Conservation (phyloP, 2,113 vertebrate species). For the Mormyrus lacerda region DNA sequence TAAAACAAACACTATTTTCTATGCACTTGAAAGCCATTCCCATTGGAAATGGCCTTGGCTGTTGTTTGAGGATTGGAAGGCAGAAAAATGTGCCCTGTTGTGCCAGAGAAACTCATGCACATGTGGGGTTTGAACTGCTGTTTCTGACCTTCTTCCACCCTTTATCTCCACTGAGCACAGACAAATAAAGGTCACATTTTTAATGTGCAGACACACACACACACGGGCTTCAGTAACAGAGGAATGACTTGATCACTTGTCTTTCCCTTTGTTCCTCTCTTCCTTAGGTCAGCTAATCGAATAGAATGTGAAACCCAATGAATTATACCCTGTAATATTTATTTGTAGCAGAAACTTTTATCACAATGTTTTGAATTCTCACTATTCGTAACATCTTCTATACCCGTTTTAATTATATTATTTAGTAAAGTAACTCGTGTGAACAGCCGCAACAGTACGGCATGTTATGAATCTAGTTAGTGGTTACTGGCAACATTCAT, state of each 20-base stretch:
- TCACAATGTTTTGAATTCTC: neutral
- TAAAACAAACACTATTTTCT: neutral
- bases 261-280: neutral
- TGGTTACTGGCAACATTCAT: neutral
- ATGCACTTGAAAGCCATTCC: neutral
- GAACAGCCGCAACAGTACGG: neutral
- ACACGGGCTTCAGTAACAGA: neutral
- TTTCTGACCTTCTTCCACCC: neutral
- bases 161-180: neutral
- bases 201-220: neutral
- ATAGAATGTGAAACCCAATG: neutral
- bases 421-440: neutral
- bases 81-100: neutral
- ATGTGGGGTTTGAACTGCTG: neutral
- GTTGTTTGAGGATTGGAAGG: neutral
- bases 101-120: neutral
- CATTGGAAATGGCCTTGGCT: neutral
- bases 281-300: neutral
- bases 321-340: neutral
- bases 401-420: neutral
- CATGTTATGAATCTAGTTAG: neutral
- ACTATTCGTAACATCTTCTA: neutral
- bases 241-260: neutral
- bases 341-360: neutral
- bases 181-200: neutral